A percentile compares a stretch with the other conserved stretches of the same genome.
These are phyloP conservation scores for Cossypha caffra DNA, from an alignment of 2,797 vertebrate genomes.

Conservation along the genomic window DNA sequence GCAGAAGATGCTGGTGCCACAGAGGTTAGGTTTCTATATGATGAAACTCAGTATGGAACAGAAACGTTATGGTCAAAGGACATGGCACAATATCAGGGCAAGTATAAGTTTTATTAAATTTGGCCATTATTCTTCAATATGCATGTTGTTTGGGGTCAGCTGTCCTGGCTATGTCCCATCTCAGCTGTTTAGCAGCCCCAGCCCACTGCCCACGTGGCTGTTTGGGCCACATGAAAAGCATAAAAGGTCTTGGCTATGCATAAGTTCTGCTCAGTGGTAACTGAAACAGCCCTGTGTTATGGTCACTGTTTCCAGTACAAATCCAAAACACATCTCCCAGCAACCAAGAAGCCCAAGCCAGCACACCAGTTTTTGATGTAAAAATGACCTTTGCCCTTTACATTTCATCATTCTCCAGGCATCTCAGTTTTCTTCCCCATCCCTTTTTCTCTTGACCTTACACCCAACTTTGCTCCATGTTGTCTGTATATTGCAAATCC, in stretches of 20 bases:
- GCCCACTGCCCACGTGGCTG: too few species aligned
- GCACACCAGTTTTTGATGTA: not conserved
- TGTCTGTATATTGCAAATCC: not conserved
- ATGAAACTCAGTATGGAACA: slow-evolving; percentile 94
- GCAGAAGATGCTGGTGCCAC: slow-evolving; percentile 98
- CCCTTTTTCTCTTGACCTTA: not conserved
- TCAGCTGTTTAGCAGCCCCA: not conserved
- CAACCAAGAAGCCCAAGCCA: not conserved
- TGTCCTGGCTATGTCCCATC: not conserved
- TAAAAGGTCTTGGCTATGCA: not conserved
- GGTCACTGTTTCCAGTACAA: not conserved
- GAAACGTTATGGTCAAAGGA: slow-evolving; percentile 94
- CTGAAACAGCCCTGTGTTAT: not conserved
- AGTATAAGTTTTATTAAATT: not conserved
- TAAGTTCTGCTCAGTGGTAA: not conserved
- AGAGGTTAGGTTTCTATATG: slow-evolving; percentile 94
- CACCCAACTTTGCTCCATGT: not conserved
- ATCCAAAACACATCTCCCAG: not conserved
- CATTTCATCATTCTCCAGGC: not conserved
- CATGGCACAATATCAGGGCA: slow-evolving; percentile 95
- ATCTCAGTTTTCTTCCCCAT: not conserved
- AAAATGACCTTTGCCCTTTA: not conserved
- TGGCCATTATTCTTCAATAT: not conserved
- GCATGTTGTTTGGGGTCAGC: not conserved
- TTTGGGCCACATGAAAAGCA: not conserved